Base-by-base conservation (phyloP, 2,113 vertebrate species). In the Ptilonorhynchus violaceus region DNA sequence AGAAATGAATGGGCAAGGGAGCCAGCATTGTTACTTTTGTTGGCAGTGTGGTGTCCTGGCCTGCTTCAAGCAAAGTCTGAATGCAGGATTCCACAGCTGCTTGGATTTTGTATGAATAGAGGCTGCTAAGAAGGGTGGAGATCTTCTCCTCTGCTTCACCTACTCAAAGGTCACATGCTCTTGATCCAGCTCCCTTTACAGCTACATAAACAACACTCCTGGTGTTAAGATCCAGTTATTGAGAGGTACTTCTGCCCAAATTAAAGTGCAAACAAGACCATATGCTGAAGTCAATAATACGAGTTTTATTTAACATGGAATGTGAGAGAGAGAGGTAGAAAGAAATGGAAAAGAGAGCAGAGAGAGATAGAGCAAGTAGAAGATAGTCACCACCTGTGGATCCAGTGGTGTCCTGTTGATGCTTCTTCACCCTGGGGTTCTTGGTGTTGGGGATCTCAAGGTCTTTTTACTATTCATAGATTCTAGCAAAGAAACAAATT, bases 131-230 rank as follows among this genome's bases (percentile, higher is more conserved):
- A 77, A 79, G 19, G 13, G 8, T 64, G 24, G 18, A 83, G 22
- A 5, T 90, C 58, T 63, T 85, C 21, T 31, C 17, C 27, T 92
- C 21, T 39, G 4, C 9, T 82, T 4, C 5, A 47, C 15, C 19
- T 37, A 1, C n/a, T 64, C 9, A 25, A 66, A 9, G 84, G 13
- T 33, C 11, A 2, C 0, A 0, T 50, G n/a, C 12, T 20, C 7
- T 70, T 75, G 37, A 49, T 75, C 39, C 25, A 83, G 7, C 10
- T 68, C 35, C 18, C 47, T 56, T 2, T 49, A n/a, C 20, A 70
- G 63, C 55, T 89, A 20, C 15, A 33, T 33, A 42, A 74, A 11
- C 8, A 39, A 3, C 42, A 33, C 7, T 63, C 11, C 52, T 78
- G 35, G 9, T 74, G 44, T 35, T 41, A 31, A 47, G 55, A 83